Evolutionary conservation across 1,140 invertebrate species (phyloP).

Genomic region (Anastrepha obliqua): DNA sequence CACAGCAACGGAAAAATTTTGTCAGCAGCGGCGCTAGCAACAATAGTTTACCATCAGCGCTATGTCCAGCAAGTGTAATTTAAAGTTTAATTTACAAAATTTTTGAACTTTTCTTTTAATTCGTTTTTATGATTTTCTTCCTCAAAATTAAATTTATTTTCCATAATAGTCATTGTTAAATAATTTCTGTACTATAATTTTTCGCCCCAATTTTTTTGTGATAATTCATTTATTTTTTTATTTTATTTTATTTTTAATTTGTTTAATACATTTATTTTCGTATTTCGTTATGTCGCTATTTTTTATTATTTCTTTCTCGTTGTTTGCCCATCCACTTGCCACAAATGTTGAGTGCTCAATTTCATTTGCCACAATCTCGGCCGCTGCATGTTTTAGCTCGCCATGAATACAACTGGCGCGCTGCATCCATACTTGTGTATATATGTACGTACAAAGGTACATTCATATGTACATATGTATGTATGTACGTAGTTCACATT

Average conservation of each 20-base stretch:
- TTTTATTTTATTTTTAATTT: background rate
- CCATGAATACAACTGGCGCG: background rate
- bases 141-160: background rate
- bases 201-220: too few species aligned
- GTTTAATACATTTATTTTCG: background rate
- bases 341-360: slow-evolving; percentile 32
- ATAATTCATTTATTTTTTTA: background rate
- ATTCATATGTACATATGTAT: background rate
- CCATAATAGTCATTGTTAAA: too few species aligned
- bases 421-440: background rate
- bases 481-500: background rate
- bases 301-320: background rate
- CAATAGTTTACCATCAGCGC: background rate
- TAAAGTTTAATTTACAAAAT: background rate
- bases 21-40: background rate
- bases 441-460: background rate
- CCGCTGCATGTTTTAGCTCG: background rate
- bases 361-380: slow-evolving; percentile 9
- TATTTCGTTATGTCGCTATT: background rate
- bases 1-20: background rate
- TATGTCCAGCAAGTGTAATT: background rate
- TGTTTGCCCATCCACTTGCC: background rate
- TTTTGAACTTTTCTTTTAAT: background rate
- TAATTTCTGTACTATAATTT: too few species aligned
- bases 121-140: background rate